Conservation (phyloP, 1,140 invertebrate species). For the Callitettix versicolor region DNA sequence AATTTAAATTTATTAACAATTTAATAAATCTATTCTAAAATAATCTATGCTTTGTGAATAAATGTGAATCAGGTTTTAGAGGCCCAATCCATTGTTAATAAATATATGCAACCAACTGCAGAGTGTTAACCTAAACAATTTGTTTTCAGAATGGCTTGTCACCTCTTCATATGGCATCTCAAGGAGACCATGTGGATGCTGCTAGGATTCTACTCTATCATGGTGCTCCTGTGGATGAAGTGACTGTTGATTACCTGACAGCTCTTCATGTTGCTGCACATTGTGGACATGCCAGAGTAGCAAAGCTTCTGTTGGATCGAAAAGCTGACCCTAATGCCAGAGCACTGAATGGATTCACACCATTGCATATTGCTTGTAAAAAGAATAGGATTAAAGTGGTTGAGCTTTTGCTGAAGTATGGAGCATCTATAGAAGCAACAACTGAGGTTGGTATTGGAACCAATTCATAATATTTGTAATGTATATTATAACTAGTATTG, state of each 20-base stretch:
- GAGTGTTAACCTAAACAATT: too few relatives aligned
- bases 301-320: conserved; percentile 46
- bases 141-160: conserved; percentile 68
- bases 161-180: conserved; percentile 86
- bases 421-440: conserved; percentile 78
- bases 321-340: conserved; percentile 95
- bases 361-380: conserved; percentile 97
- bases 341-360: conserved; percentile 96
- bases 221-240: conserved; percentile 92
- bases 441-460: conserved; percentile 59
- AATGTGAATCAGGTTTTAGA: too few relatives aligned
- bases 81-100: too few relatives aligned
- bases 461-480: too few relatives aligned
- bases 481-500: too few relatives aligned
- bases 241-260: conserved; percentile 94
- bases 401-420: conserved; percentile 90
- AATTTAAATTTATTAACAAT: too few relatives aligned
- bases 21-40: too few relatives aligned
- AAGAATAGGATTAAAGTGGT: conserved; percentile 96
- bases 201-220: conserved; percentile 84
- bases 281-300: conserved; percentile 87
- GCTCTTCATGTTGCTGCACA: conserved; percentile 94
- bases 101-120: too few relatives aligned
- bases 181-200: conserved; percentile 94
- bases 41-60: too few relatives aligned